These are phyloP conservation scores for Tetanocera ferruginea DNA, from an alignment of 2,888 invertebrate genomes.

Conservation along the genomic window DNA sequence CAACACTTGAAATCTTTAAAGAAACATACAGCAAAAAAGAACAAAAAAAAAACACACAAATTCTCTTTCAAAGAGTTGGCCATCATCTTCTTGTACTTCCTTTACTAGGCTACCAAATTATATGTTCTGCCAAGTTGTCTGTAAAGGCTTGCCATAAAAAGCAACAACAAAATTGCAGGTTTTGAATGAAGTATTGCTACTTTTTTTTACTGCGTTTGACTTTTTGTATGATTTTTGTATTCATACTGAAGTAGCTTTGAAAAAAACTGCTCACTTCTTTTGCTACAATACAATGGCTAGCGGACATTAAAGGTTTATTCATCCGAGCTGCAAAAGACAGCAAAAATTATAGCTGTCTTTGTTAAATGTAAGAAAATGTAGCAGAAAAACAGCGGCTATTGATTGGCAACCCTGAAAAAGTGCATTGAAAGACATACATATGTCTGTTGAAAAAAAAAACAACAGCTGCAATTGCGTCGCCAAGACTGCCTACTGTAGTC, in stretches of 20 bases:
- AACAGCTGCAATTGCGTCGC: neutral
- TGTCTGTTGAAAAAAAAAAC: neutral
- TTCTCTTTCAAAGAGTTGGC: neutral
- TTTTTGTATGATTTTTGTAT: no score
- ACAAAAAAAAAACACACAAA: conserved; percentile 32
- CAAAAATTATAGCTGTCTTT: no score
- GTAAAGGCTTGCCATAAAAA: conserved; percentile 54
- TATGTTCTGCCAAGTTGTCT: conserved; percentile 62
- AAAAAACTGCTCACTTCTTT: neutral
- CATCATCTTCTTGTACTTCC: neutral
- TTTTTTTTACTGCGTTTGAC: neutral
- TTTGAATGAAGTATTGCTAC: conserved; percentile 19
- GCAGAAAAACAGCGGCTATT: neutral
- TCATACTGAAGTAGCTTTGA: no score
- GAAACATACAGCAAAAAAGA: neutral
- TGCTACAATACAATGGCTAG: neutral
- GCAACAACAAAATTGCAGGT: conserved; percentile 53
- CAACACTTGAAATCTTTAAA: conserved; percentile 54
- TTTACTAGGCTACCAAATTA: conserved; percentile 52
- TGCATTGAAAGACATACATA: neutral
- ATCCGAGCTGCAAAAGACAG: neutral
- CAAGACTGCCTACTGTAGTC: neutral
- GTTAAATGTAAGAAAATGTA: no score
- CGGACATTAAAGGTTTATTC: neutral
- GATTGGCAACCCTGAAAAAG: conserved; percentile 6